phyloP scores from a whole-genome alignment of 2,888 invertebrate genomes.

The Microchrysa polita region DNA sequence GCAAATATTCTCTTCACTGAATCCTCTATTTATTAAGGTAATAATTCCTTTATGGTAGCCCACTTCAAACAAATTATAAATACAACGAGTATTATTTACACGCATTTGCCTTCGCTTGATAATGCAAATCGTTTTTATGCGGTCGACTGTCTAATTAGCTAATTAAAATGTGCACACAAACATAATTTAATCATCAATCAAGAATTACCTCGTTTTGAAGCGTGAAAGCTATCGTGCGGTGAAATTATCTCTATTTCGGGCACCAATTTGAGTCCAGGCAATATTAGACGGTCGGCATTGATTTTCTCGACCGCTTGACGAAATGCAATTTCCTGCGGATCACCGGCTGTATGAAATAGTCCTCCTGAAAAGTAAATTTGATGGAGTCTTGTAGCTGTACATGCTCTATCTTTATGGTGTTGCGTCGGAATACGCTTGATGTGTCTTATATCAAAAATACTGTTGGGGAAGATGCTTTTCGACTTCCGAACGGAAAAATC shows the following conservation, averaged over 20 bases:
- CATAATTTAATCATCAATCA: slow-evolving; percentile 14
- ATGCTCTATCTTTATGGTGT: too few relatives aligned
- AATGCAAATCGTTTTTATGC: too few relatives aligned
- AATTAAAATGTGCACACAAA: too few relatives aligned
- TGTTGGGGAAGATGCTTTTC: neutral
- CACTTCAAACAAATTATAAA: too few relatives aligned
- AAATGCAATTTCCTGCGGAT: slow-evolving; percentile 90
- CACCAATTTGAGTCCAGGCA: slow-evolving; percentile 86
- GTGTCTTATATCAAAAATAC: too few relatives aligned
- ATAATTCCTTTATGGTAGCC: too few relatives aligned
- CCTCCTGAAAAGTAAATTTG: slow-evolving; percentile 70
- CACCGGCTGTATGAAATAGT: slow-evolving; percentile 86
- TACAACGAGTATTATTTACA: too few relatives aligned
- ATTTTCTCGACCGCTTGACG: slow-evolving; percentile 92
- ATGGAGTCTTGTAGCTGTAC: neutral
- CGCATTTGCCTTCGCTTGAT: too few relatives aligned
- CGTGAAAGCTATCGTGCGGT: slow-evolving; percentile 92
- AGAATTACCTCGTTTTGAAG: slow-evolving; percentile 89
- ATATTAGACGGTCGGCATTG: slow-evolving; percentile 82
- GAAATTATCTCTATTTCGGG: slow-evolving; percentile 91
- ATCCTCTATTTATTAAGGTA: too few relatives aligned
- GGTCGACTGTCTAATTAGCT: too few relatives aligned
- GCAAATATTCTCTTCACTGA: too few relatives aligned
- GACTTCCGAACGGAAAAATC: slow-evolving; percentile 27
- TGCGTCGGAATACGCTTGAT: too few relatives aligned